A percentile compares a stretch with the other conserved stretches of the same genome.
Conservation (phyloP, 2,797 vertebrate genomes). For the Acipenser oxyrinchus region DNA sequence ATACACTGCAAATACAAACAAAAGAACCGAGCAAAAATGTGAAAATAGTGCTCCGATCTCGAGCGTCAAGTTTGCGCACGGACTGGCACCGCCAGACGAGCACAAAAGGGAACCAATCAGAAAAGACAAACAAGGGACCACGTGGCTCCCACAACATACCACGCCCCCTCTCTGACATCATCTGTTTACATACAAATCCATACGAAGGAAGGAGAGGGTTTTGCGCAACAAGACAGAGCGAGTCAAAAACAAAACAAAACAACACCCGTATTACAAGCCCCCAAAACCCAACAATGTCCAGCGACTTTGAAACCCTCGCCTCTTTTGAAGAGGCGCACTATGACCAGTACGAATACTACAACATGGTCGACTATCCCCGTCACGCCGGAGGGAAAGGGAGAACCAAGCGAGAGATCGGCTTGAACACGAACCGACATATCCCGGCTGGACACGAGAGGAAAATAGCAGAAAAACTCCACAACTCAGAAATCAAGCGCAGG, state of each 20-base stretch:
- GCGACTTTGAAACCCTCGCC: conserved; percentile 50
- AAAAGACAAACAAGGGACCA: conserved; percentile 34
- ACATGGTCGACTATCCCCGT: conserved; percentile 64
- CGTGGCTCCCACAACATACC: conserved; percentile 36
- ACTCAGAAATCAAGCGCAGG: conserved; percentile 63
- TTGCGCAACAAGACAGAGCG: background rate
- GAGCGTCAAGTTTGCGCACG: too few species aligned
- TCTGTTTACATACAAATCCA: conserved; percentile 49
- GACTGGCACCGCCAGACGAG: too few species aligned
- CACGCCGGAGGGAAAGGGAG: conserved; percentile 74
- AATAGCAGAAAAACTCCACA: conserved; percentile 63
- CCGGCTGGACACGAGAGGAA: conserved; percentile 79
- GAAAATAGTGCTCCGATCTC: too few species aligned
- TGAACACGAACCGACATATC: conserved; percentile 67
- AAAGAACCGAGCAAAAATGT: too few species aligned
- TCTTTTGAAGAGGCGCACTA: conserved; percentile 58
- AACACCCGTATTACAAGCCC: too few species aligned
- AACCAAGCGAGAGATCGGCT: conserved; percentile 66
- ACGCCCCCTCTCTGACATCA: conserved; percentile 38
- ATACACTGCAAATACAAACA: too few species aligned
- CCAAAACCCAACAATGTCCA: conserved; percentile 37
- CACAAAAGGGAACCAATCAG: background rate
- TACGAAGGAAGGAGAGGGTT: background rate
- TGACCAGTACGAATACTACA: conserved; percentile 72
- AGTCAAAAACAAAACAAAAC: background rate